These are phyloP conservation scores for Drosophila punjabiensis DNA, from an alignment of 1,140 invertebrate species.

Conservation along the genomic window DNA sequence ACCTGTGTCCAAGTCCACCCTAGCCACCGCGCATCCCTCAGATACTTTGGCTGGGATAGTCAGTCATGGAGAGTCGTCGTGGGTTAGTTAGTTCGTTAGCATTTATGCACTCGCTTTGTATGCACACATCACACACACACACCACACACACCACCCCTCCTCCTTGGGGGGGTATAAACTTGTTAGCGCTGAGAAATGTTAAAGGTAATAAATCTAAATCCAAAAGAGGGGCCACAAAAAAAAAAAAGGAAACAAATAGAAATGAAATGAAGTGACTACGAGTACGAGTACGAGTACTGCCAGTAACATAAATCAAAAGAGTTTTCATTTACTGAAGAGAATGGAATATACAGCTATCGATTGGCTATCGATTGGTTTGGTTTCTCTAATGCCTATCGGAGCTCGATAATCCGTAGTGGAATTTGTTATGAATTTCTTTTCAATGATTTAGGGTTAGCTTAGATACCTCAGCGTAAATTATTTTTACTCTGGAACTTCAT, in stretches of 20 bases:
- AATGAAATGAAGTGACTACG: conserved; percentile 6
- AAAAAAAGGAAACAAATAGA: conserved; percentile 1
- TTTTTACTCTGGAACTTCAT: too few relatives aligned
- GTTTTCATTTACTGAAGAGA: conserved; percentile 31
- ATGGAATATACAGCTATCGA: conserved; percentile 1
- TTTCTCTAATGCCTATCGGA: conserved; percentile 5
- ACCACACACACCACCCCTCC: neutral
- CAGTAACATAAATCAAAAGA: conserved; percentile 48
- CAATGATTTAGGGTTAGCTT: neutral
- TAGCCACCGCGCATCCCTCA: conserved; percentile 12
- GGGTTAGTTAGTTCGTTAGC: conserved; percentile 81
- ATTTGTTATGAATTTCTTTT: neutral
- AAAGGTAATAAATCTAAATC: conserved; percentile 66
- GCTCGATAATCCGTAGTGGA: conserved; percentile 5
- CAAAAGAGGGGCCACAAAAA: conserved; percentile 5
- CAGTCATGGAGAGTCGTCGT: conserved; percentile 52
- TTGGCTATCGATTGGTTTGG: neutral
- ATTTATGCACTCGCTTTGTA: conserved; percentile 73
- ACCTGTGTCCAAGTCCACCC: conserved; percentile 12
- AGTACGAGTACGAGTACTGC: neutral
- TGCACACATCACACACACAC: conserved; percentile 29
- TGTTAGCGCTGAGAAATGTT: conserved; percentile 61
- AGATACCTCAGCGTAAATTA: too few relatives aligned
- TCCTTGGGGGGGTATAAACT: conserved; percentile 32
- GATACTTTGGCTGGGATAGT: conserved; percentile 22